A percentile compares a stretch with the other conserved stretches of the same genome.
Evolutionary conservation across 2,797 vertebrate genomes (phyloP).

Genomic region (Halcyon chelicuti): DNA sequence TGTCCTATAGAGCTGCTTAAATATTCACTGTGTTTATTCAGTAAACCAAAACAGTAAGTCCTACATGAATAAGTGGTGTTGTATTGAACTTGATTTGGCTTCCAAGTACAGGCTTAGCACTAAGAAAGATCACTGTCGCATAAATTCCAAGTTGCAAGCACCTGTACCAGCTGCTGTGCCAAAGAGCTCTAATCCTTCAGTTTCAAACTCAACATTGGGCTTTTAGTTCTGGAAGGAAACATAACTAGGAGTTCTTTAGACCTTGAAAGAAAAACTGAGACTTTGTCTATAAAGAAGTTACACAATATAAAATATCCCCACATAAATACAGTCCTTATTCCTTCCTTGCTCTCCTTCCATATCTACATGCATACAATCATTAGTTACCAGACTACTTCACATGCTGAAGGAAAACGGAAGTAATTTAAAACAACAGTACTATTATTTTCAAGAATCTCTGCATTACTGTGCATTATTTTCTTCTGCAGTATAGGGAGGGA

Average conservation of each 20-base stretch:
- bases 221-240: not conserved
- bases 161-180: not conserved
- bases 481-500: not conserved
- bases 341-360: not conserved
- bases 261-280: not conserved
- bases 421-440: not conserved
- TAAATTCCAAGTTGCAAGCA: not conserved
- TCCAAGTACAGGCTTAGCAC: not conserved
- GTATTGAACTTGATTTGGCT: not conserved
- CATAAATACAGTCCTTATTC: not conserved
- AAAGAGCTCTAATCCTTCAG: not conserved
- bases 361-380: not conserved
- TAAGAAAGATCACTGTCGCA: not conserved
- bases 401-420: not conserved
- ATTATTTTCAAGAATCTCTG: not conserved
- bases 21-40: conserved; percentile 41
- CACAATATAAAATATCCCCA: not conserved
- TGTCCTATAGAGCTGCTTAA: not conserved
- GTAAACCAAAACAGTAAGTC: conserved; percentile 16
- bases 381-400: not conserved
- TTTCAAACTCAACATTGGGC: not conserved
- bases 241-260: not conserved
- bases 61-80: not conserved
- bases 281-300: not conserved
- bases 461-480: not conserved